phyloP scores from a whole-genome alignment of 2,797 vertebrate genomes.

The Vireo griseus region DNA sequence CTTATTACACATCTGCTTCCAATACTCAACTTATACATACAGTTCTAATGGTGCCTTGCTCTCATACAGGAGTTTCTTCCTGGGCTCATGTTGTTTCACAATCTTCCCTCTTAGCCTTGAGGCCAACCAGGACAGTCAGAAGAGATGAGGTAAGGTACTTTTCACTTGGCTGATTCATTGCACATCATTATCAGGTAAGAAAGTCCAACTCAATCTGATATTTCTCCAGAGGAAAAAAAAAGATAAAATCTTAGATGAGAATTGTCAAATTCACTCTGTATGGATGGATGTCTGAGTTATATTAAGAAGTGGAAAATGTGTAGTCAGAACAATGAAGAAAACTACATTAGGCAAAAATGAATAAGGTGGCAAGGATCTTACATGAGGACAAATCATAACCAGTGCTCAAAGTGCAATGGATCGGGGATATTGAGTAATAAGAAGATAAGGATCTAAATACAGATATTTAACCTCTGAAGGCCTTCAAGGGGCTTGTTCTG shows the following conservation, averaged over 20 bases:
- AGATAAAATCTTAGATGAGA: slow-evolving; percentile 44
- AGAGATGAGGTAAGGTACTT: not conserved
- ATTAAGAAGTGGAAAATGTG: slow-evolving; percentile 39
- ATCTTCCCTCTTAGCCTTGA: not conserved
- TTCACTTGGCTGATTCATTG: slow-evolving; percentile 20
- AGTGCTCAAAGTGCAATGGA: slow-evolving; percentile 34
- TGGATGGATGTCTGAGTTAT: slow-evolving; percentile 56
- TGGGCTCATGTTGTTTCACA: not conserved
- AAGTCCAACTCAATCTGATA: not conserved
- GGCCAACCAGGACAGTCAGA: not conserved
- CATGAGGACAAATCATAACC: slow-evolving; percentile 52
- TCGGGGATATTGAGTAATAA: not conserved
- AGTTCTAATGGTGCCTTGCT: not conserved
- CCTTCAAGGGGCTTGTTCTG: slow-evolving; percentile 40
- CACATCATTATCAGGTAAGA: slow-evolving; percentile 22
- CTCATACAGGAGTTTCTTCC: not conserved
- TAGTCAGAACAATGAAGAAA: slow-evolving; percentile 60
- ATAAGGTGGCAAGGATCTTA: slow-evolving; percentile 41
- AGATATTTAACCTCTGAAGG: slow-evolving; percentile 43
- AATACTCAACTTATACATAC: not conserved
- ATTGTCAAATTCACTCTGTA: slow-evolving; percentile 61
- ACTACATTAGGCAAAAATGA: slow-evolving; percentile 51
- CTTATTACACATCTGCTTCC: not conserved
- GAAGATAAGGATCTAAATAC: slow-evolving; percentile 49
- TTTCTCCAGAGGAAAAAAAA: slow-evolving; percentile 14